Evolutionary conservation across 1,140 invertebrate genomes (phyloP), one percentile per base, ranked within the genome.

Genomic region (Phortica variegata): DNA sequence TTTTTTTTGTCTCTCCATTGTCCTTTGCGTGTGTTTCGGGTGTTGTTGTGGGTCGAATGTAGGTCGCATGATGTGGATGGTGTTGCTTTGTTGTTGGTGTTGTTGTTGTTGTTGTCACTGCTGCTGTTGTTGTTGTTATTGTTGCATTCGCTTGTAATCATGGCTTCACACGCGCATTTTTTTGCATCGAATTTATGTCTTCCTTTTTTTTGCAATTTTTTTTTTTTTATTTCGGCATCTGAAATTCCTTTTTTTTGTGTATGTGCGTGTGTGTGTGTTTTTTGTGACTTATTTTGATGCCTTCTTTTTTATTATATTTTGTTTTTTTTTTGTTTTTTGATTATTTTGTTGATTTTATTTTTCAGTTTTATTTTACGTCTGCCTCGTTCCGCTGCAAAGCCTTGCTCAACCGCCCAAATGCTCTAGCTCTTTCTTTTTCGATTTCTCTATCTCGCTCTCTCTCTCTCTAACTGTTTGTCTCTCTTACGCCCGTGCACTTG

Each of bases 41-140:
- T 29, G 49, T 52, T 49, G 54, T 57, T 65, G 56, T 60, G 66
- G 58, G 61, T 56, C 66, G 60, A 70, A 70, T 62, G 57, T 70
- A 61, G 66, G 66, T 70, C 66, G 66, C 43, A 50, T 29, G 23
- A 47, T n/a, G n/a, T n/a, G n/a, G 23, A 26, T 26, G 23, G 5
- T 26, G 5, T 26, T 5, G 23, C 23, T 49, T 59, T 54, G 59
- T 58, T 48, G 52, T 46, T 50, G 58, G 18, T 33, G 8, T 15
- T 29, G 26, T 44, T 47, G 21, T 55, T 43, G 59, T 63, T 63
- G 60, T 63, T 63, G 53, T 26, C 10, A 10, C 10, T 26, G 23
- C 23, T 26, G 23, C 10, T 26, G 23, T 26, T 26, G 23, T 26
- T 26, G 23, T 26, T 6, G 23, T 26, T 26, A 10, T 26, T 26